These are phyloP conservation scores for Leptopilina syphax DNA, from an alignment of 2,888 invertebrate genomes.

Conservation along the genomic window DNA sequence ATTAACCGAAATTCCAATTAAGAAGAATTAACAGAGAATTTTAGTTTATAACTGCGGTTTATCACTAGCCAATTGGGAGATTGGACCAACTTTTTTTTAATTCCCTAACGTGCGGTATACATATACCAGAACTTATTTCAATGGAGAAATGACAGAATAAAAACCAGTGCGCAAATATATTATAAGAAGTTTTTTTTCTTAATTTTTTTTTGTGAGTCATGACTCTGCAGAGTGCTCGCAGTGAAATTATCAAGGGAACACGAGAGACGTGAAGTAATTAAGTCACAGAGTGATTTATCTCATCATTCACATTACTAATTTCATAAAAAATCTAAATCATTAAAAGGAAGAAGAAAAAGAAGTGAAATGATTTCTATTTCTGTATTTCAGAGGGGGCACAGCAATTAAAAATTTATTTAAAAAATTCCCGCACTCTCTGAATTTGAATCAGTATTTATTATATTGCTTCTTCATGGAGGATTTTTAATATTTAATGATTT, in stretches of 20 bases:
- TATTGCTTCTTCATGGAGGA: too few species aligned
- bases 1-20: too few species aligned
- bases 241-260: slow-evolving; percentile 21
- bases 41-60: background rate
- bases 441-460: too few species aligned
- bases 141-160: background rate
- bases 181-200: background rate
- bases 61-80: background rate
- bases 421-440: too few species aligned
- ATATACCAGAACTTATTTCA: background rate
- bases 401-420: too few species aligned
- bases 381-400: too few species aligned
- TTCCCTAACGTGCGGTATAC: background rate
- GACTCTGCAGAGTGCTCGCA: background rate
- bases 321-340: too few species aligned
- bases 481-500: too few species aligned
- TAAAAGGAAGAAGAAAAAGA: too few species aligned
- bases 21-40: too few species aligned
- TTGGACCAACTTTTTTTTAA: background rate
- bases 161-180: background rate
- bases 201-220: slow-evolving; percentile 1
- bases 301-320: background rate
- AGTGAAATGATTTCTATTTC: too few species aligned
- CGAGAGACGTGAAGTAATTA: slow-evolving; percentile 24
- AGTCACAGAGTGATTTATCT: slow-evolving; percentile 19